Base-by-base conservation (phyloP, 1,140 invertebrate genomes). In the Diachasma alloeum region DNA sequence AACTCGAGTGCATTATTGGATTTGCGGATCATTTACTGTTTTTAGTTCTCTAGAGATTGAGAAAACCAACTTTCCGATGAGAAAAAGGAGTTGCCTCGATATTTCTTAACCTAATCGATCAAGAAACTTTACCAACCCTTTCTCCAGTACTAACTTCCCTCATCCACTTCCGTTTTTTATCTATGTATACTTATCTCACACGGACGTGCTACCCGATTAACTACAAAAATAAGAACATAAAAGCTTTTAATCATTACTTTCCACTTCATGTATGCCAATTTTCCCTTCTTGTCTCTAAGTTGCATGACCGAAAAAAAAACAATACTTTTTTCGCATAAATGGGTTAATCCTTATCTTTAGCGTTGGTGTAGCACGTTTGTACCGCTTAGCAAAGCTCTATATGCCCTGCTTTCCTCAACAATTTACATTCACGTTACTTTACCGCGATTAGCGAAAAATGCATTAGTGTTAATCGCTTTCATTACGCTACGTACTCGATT, bases 271-370 rank as follows among this genome's bases (percentile, higher is more conserved):
- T 63, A 24, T 11, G 24, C 9, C 26, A 63, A 63, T 63, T 26
- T 63, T 15, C 11, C 19, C 59, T 26, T 26, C 24, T 63, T 19
- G n/a, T 17, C 59, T 63, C 59, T 13, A 63, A 63, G 59, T 63
- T 63, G 24, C 11, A 53, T 53, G 13, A 9, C 3, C 2, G 59
- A 63, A 63, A 63, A 31, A 63, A 63, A 63, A 63, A 63, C 8
- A 26, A 63, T 26, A 26, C 10, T 56, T 22, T 56, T 22, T 56
- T 56, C 48, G 6, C 48, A 56, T 56, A 56, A 42, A 36, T 66
- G 63, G 63, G 63, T 66, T 66, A 66, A 66, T 66, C 26, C 63
- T 66, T 66, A 66, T 66, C 63, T 66, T 66, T 66, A 66, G 26
- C 22, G 22, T 26, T 36, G 11, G 13, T 66, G 63, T 66, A 66